A percentile compares a stretch with the other conserved stretches of the same genome.
Evolutionary conservation across 2,113 vertebrate genomes (phyloP).

Genomic region (Empidonax alnorum): DNA sequence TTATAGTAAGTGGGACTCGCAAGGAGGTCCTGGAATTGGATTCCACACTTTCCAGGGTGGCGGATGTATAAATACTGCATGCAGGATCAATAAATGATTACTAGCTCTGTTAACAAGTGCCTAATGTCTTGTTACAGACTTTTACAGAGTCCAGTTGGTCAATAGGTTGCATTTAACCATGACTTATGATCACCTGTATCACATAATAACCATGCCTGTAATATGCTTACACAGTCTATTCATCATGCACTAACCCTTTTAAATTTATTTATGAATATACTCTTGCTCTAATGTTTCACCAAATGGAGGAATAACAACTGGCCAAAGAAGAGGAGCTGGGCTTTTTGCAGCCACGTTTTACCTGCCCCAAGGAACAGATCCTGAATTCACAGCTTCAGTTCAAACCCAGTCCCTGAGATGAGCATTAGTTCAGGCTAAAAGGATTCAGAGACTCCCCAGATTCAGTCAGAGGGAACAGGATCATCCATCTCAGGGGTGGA

Average conservation of each 20-base stretch:
- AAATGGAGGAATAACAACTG: conserved; percentile 32
- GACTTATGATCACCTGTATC: conserved; percentile 59
- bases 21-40: conserved; percentile 60
- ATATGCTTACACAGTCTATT: conserved; percentile 66
- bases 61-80: conserved; percentile 68
- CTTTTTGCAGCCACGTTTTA: not conserved
- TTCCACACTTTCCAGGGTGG: conserved; percentile 61
- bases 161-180: conserved; percentile 71
- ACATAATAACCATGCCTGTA: conserved; percentile 59
- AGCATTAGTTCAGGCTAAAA: not conserved
- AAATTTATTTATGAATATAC: conserved; percentile 61
- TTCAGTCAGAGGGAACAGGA: not conserved
- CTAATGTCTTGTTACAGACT: conserved; percentile 64
- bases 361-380: not conserved
- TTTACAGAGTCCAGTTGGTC: conserved; percentile 58
- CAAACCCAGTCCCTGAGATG: not conserved
- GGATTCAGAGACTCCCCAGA: not conserved
- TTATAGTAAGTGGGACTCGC: conserved; percentile 32
- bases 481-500: not conserved
- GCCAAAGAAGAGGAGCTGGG: not conserved
- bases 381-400: not conserved
- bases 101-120: conserved; percentile 68
- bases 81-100: conserved; percentile 63
- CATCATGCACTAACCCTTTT: conserved; percentile 64
- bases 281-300: conserved; percentile 39